Conservation (phyloP, 2,113 vertebrate genomes). For the Vicugna pacos region DNA sequence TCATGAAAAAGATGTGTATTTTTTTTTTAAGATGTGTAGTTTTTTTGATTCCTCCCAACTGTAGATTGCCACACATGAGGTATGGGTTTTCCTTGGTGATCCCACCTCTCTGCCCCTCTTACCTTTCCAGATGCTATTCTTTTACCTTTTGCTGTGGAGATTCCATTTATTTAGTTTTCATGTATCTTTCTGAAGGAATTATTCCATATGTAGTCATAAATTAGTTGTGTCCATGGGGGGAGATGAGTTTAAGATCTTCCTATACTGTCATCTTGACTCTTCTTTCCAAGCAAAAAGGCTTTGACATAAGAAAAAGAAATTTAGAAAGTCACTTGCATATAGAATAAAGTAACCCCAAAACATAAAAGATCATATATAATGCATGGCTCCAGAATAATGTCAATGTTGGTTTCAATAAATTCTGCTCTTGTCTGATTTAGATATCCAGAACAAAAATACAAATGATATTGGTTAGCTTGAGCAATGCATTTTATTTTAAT, state of each 20-base stretch:
- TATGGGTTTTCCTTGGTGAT: not conserved
- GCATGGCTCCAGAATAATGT: not conserved
- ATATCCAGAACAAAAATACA: not conserved
- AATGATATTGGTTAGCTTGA: not conserved
- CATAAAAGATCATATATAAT: not conserved
- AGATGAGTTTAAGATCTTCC: not conserved
- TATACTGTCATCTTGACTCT: not conserved
- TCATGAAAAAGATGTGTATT: not conserved
- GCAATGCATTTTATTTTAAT: not conserved
- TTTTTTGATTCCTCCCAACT: not conserved
- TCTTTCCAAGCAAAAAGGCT: not conserved
- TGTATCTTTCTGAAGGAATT: not conserved
- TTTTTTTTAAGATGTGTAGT: not conserved
- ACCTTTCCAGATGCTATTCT: not conserved
- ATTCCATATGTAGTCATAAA: not conserved
- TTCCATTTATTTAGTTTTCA: not conserved
- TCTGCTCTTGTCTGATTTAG: not conserved
- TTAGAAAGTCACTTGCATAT: not conserved
- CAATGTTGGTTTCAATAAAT: not conserved
- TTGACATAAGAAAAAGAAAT: not conserved
- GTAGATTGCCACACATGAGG: not conserved
- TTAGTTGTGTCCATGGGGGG: not conserved
- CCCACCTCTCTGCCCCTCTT: not conserved
- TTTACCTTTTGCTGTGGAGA: not conserved
- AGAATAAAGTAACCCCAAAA: not conserved